phyloP scores from a whole-genome alignment of 2,888 invertebrate species.

The Unio delphinus region DNA sequence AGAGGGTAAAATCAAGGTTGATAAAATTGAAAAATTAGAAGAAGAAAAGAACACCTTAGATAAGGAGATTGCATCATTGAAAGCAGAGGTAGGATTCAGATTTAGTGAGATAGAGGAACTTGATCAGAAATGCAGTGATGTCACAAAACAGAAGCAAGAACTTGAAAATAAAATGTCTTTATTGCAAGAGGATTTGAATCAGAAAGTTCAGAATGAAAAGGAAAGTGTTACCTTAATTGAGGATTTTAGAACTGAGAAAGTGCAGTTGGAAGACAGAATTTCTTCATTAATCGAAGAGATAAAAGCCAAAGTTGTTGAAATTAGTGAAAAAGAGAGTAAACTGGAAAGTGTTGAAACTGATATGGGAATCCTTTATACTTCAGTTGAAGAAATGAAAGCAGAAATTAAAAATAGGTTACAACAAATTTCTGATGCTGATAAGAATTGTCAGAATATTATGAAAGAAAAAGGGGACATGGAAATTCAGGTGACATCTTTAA shows the following conservation, averaged over 20 bases:
- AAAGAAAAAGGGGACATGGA: too few species aligned
- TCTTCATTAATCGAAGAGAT: too few species aligned
- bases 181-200: slow-evolving; percentile 17
- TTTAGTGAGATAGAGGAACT: slow-evolving; percentile 4
- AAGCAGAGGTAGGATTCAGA: slow-evolving; percentile 6
- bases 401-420: too few species aligned
- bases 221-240: slow-evolving; percentile 6
- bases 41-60: slow-evolving; percentile 15
- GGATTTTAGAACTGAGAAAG: slow-evolving; percentile 9
- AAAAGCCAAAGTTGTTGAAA: too few species aligned
- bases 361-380: too few species aligned
- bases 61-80: slow-evolving; percentile 12
- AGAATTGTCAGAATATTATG: too few species aligned
- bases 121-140: slow-evolving; percentile 7
- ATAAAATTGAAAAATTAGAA: slow-evolving; percentile 1
- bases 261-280: slow-evolving; percentile 3
- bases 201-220: slow-evolving; percentile 24
- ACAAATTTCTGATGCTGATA: too few species aligned
- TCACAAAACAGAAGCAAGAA: slow-evolving; percentile 14
- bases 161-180: slow-evolving; percentile 10
- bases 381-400: too few species aligned
- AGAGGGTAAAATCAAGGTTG: neutral
- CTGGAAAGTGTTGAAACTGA: too few species aligned
- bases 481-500: too few species aligned
- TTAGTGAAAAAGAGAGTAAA: too few species aligned